Conservation (phyloP, 2,113 vertebrate genomes). For the Callipepla californica region DNA sequence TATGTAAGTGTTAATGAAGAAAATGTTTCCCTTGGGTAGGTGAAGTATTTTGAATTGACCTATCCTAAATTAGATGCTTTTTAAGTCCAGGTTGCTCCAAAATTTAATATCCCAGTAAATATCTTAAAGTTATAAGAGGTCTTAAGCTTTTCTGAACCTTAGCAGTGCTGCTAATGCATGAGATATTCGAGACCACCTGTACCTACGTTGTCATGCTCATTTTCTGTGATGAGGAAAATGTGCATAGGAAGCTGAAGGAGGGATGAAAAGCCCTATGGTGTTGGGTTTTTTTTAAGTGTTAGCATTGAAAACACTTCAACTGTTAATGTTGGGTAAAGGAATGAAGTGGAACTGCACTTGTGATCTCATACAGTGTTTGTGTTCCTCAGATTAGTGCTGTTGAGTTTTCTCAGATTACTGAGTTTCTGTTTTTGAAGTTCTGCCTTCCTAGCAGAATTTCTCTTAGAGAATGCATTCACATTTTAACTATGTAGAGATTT, state of each 20-base stretch:
- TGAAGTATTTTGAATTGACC: slow-evolving; percentile 52
- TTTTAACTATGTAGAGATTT: not conserved
- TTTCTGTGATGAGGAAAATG: not conserved
- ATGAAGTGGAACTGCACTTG: not conserved
- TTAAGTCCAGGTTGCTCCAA: slow-evolving; percentile 29
- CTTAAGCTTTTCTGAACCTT: slow-evolving; percentile 36
- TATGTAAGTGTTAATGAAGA: slow-evolving; percentile 73
- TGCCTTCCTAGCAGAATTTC: not conserved
- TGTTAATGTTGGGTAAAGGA: not conserved
- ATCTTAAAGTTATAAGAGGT: slow-evolving; percentile 5
- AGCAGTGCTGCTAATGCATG: slow-evolving; percentile 45
- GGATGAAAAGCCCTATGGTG: not conserved
- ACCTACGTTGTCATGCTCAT: not conserved
- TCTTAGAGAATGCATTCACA: not conserved
- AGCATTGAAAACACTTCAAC: not conserved
- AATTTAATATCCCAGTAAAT: slow-evolving; percentile 6
- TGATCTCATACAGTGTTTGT: not conserved
- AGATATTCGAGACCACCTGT: not conserved
- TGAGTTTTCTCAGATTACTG: not conserved
- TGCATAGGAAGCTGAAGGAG: not conserved
- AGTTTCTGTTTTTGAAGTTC: not conserved
- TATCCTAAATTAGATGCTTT: slow-evolving; percentile 54
- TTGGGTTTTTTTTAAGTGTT: not conserved
- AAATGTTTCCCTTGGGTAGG: slow-evolving; percentile 65
- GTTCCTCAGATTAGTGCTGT: not conserved